A percentile compares a stretch with the other conserved stretches of the same genome.
These are phyloP conservation scores for Drosophila tsacasi DNA, from an alignment of 1,140 invertebrate species.

Conservation along the genomic window DNA sequence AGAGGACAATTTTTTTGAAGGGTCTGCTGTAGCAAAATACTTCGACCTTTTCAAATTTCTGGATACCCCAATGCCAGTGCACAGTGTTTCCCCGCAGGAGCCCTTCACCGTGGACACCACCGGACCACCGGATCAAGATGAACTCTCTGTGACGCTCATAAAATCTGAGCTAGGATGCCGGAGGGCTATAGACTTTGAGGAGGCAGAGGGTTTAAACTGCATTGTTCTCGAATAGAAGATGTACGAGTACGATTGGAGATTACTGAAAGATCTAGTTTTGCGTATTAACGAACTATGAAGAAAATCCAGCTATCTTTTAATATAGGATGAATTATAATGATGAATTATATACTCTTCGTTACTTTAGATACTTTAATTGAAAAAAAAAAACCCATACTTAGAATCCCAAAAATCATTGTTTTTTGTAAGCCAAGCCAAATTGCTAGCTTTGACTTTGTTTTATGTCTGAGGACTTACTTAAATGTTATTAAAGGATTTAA, in stretches of 20 bases:
- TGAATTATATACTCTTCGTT: too few relatives aligned
- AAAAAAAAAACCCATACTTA: too few relatives aligned
- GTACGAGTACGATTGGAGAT: background rate
- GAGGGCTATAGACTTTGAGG: background rate
- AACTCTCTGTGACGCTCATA: too few relatives aligned
- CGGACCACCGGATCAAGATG: background rate
- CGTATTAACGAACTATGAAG: background rate
- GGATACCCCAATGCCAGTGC: background rate
- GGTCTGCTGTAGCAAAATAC: background rate
- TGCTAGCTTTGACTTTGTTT: background rate
- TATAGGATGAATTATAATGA: too few relatives aligned
- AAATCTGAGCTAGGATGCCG: background rate
- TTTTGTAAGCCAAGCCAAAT: background rate
- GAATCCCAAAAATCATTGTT: background rate
- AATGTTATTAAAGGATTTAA: slow-evolving; percentile 91
- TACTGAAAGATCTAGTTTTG: background rate
- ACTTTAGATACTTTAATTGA: too few relatives aligned
- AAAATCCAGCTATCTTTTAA: too few relatives aligned
- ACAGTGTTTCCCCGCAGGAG: background rate
- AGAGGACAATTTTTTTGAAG: too few relatives aligned
- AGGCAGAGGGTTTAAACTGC: background rate
- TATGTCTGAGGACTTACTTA: slow-evolving; percentile 85
- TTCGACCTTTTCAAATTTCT: background rate
- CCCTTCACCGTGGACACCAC: background rate
- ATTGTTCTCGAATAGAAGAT: background rate